Evolutionary conservation across 2,113 vertebrate species (phyloP).

Genomic region (Plecotus auritus): DNA sequence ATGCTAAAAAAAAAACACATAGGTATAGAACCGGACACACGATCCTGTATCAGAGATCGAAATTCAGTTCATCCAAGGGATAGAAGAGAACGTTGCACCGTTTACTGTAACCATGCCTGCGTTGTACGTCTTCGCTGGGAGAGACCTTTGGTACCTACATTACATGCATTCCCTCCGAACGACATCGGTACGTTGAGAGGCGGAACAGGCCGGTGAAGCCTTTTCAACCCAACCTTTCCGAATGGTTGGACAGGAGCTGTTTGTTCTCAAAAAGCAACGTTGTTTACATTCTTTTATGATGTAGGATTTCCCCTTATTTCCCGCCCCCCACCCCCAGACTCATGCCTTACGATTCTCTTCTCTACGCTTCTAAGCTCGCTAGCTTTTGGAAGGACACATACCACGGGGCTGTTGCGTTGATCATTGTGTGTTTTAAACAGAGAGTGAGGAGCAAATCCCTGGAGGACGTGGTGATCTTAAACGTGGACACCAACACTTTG

Average conservation of each 20-base stretch:
- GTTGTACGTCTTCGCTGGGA: not conserved
- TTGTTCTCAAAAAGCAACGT: not conserved
- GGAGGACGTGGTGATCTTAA: slow-evolving; percentile 96
- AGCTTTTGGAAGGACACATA: not conserved
- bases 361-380: not conserved
- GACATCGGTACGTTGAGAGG: not conserved
- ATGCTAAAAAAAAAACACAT: not conserved
- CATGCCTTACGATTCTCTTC: slow-evolving; percentile 20
- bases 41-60: not conserved
- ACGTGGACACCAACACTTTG: slow-evolving; percentile 96
- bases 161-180: not conserved
- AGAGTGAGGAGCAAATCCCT: slow-evolving; percentile 91
- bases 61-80: not conserved
- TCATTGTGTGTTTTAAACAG: slow-evolving; percentile 77
- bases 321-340: not conserved
- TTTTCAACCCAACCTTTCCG: not conserved
- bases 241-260: not conserved
- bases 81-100: not conserved
- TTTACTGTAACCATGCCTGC: not conserved
- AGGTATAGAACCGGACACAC: not conserved
- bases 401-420: slow-evolving; percentile 48
- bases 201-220: not conserved
- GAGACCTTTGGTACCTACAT: not conserved
- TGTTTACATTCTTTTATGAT: slow-evolving; percentile 4
- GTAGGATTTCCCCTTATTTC: not conserved